phyloP scores from a whole-genome alignment of 2,797 vertebrate genomes.

The Alcedo atthis region DNA sequence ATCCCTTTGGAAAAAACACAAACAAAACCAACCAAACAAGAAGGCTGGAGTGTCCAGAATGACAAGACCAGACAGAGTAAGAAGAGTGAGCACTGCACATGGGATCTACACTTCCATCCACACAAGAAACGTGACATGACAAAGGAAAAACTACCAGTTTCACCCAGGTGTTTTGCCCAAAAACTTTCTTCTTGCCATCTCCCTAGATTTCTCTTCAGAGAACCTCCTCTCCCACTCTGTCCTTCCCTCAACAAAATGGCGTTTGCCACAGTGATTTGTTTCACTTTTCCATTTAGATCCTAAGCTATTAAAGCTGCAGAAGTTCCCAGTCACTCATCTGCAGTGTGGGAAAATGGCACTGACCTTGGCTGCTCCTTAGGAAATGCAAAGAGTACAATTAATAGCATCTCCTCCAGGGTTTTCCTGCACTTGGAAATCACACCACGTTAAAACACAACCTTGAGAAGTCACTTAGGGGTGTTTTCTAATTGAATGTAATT shows the following conservation, averaged over 20 bases:
- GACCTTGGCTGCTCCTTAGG: constrained; percentile 20
- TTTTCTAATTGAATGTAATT: constrained; percentile 61
- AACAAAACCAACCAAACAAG: background rate
- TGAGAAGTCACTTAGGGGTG: constrained; percentile 46
- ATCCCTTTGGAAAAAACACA: background rate
- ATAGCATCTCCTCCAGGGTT: background rate
- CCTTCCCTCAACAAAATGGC: background rate
- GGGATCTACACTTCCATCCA: background rate
- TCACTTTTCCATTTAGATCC: background rate
- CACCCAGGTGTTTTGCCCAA: background rate
- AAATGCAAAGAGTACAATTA: background rate
- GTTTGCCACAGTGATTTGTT: background rate
- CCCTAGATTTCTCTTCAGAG: background rate
- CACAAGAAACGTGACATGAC: background rate
- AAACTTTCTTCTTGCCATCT: background rate
- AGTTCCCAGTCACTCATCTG: background rate
- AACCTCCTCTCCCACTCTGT: background rate
- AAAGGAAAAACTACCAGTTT: background rate
- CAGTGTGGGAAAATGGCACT: background rate
- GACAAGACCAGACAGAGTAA: background rate
- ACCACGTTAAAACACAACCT: constrained; percentile 37
- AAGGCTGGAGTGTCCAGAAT: background rate
- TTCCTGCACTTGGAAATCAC: background rate
- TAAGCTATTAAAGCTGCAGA: background rate
- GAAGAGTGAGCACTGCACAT: accelerated